Base-by-base conservation (phyloP, 1,140 invertebrate species). In the Ooceraea biroi region DNA sequence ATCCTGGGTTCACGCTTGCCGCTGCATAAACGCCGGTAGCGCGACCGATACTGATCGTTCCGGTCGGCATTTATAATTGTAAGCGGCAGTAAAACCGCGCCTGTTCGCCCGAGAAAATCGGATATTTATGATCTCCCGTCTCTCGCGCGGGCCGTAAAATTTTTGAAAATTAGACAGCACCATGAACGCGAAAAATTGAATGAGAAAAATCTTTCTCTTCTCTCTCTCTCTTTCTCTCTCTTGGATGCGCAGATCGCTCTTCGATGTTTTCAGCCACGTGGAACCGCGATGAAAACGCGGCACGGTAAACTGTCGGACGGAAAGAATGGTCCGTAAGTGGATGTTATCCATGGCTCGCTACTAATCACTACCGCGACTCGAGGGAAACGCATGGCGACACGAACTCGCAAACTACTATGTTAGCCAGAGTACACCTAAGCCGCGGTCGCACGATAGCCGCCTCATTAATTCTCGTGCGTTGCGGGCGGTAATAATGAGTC, bases 1-100 rank as follows among this genome's bases (percentile, higher is more conserved):
- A 90, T 89, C 88, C 58, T 50, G 68, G 52, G 27, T 87, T 89
- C 87, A 85, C 87, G 86, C 87, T 73, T 86, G 44, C 19, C 77
- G 50, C 77, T 22, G 36, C 55, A 77, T 78, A 61, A 66, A 80
- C 72, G 83, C 84, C 83, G 76, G 82, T 89, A 85, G 87, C 87
- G 27, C 41, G 27, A 48, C 72, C 78, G 87, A 89, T 89, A 88
- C 87, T 55, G 84, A 89, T 89, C 87, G 68, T 63, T 46, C 61
- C 27, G 77, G 17, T 46, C 72, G 57, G 61, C 82, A 77, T 84
- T 84, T 74, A 69, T 87, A 85, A 87, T 88, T 82, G 85, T 30
- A 66, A 66, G 19, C 60, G 60, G 50, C 30, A 77, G 27, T 55
- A 77, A 77, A 80, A 10, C 17, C n/a, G 22, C 30, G 30, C 30